These are phyloP conservation scores for Symphodus melops DNA, from an alignment of 2,113 vertebrate genomes.

Conservation along the genomic window DNA sequence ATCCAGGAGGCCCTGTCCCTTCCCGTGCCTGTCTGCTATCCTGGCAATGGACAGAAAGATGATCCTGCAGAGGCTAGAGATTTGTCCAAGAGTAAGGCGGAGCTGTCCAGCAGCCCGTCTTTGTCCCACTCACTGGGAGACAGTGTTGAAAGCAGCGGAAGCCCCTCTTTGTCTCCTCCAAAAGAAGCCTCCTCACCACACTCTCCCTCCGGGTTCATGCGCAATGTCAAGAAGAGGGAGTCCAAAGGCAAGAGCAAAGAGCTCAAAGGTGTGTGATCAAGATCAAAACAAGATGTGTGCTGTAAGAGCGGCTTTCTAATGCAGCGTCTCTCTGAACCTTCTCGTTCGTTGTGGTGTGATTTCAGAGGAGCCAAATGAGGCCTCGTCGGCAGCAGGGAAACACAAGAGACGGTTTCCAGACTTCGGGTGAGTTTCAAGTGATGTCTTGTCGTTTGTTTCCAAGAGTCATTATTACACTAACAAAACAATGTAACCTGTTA, in stretches of 20 bases:
- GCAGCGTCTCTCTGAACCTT: background rate
- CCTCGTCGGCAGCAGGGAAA: conserved; percentile 81
- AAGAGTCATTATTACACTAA: background rate
- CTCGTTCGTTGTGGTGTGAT: conserved; percentile 30
- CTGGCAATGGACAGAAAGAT: conserved; percentile 74
- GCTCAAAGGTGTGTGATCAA: conserved; percentile 85
- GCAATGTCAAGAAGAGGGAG: conserved; percentile 86
- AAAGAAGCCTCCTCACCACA: conserved; percentile 78
- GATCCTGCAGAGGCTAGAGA: conserved; percentile 73
- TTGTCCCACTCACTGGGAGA: conserved; percentile 82
- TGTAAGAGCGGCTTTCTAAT: background rate
- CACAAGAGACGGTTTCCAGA: conserved; percentile 92
- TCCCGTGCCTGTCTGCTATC: conserved; percentile 63
- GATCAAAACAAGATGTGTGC: background rate
- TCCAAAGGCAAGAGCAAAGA: conserved; percentile 89
- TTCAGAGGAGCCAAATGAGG: conserved; percentile 87
- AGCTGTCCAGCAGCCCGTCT: conserved; percentile 84
- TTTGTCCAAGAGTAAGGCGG: conserved; percentile 77
- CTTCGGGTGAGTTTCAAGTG: conserved; percentile 85
- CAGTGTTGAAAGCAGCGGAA: conserved; percentile 76
- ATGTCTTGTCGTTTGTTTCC: background rate
- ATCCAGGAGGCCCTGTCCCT: conserved; percentile 84
- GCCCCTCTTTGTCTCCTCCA: conserved; percentile 73
- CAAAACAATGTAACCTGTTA: conserved; percentile 3
- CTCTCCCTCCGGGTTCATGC: conserved; percentile 83